Conservation (phyloP, 2,113 vertebrate genomes). For the Corydoras sp. region DNA sequence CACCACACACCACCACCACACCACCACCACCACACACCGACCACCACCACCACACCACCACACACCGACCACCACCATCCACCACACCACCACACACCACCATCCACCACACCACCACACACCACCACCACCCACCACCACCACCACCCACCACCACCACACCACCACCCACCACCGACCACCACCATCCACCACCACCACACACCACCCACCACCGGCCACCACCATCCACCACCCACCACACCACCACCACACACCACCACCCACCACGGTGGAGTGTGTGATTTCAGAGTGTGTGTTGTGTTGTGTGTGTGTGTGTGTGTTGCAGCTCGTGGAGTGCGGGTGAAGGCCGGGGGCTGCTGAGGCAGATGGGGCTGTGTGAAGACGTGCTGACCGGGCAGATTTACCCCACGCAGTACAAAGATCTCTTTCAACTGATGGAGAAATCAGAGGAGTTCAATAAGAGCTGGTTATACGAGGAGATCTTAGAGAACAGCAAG, state of each 20-base stretch:
- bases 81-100: no score
- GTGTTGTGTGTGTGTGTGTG: background rate
- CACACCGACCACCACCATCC: no score
- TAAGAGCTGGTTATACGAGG: constrained; percentile 77
- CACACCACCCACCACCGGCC: no score
- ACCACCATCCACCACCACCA: no score
- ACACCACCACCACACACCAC: background rate
- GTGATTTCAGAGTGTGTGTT: constrained; percentile 10
- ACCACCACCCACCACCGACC: no score
- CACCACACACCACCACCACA: no score
- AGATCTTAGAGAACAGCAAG: constrained; percentile 59
- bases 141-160: no score
- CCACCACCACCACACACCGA: no score
- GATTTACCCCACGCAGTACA: constrained; percentile 77
- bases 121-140: no score
- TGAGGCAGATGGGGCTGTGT: constrained; percentile 60
- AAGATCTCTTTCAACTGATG: constrained; percentile 75
- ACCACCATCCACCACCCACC: no score
- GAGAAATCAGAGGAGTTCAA: constrained; percentile 67
- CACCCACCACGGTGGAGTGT: background rate
- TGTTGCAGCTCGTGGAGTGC: constrained; percentile 75
- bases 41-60: no score
- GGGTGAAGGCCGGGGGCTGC: constrained; percentile 56
- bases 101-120: no score
- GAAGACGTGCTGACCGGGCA: constrained; percentile 56